These are phyloP conservation scores for Tuberolachnus salignus DNA, from an alignment of 2,888 invertebrate genomes.

Conservation along the genomic window DNA sequence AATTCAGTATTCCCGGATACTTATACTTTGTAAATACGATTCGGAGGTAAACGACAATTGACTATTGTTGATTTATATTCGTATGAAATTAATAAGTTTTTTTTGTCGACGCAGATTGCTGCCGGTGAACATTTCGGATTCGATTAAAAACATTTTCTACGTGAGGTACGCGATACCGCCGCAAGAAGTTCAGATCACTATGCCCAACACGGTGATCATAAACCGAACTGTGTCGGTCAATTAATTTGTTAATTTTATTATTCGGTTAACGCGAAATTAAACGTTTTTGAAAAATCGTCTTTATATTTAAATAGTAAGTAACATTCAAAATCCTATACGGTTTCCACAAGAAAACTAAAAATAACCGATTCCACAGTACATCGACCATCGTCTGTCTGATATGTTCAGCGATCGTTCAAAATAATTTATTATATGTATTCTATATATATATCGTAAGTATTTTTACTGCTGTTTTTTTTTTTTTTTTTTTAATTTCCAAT, in stretches of 20 bases:
- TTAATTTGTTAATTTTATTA: not conserved
- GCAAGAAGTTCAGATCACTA: slow-evolving; percentile 31
- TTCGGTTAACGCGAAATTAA: no score
- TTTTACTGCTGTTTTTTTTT: no score
- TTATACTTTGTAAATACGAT: slow-evolving; percentile 3
- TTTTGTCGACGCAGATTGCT: slow-evolving; percentile 22
- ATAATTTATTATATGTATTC: no score
- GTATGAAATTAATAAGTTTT: not conserved
- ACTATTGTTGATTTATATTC: not conserved
- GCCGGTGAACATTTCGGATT: slow-evolving; percentile 43
- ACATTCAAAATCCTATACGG: no score
- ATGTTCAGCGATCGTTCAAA: no score
- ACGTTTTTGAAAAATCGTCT: no score
- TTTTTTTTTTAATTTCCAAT: no score
- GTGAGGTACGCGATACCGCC: slow-evolving; percentile 26
- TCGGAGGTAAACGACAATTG: slow-evolving; percentile 2
- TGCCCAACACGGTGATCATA: slow-evolving; percentile 12
- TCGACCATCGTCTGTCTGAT: no score
- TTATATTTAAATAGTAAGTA: no score
- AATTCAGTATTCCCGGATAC: slow-evolving; percentile 18
- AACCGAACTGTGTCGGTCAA: slow-evolving; percentile 3
- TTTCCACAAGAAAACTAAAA: no score
- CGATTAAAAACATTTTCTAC: slow-evolving; percentile 50
- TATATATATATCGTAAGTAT: no score
- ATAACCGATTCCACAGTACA: no score